Percentiles rank a stretch among this genome's conserved stretches.
These are phyloP conservation scores for Lamellibrachia satsuma DNA, from an alignment of 2,888 invertebrate species.

Conservation along the genomic window DNA sequence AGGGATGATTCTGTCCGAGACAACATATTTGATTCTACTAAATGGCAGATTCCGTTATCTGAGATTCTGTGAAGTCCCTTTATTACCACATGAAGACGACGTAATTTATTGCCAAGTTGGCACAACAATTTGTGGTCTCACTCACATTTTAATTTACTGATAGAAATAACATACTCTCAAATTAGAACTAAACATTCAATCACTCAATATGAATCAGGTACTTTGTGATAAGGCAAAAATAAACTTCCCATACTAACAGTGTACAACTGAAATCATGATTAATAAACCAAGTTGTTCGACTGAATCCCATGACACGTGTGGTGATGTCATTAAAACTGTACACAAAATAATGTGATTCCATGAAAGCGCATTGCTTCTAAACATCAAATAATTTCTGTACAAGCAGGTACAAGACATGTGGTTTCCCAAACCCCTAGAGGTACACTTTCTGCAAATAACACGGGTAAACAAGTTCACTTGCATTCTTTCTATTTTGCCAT, in stretches of 20 bases:
- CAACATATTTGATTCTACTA: too few species aligned
- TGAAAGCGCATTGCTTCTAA: background rate
- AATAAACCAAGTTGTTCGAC: background rate
- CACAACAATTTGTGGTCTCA: background rate
- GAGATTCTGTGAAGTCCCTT: too few species aligned
- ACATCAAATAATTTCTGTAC: background rate
- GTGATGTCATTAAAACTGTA: background rate
- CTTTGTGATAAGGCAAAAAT: background rate
- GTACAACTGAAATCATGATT: background rate
- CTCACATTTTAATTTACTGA: background rate
- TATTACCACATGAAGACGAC: background rate
- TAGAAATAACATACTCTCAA: background rate
- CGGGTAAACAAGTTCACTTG: background rate
- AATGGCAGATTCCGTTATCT: too few species aligned
- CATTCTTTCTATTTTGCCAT: background rate
- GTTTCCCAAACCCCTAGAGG: background rate
- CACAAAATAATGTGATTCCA: background rate
- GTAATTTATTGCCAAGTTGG: background rate
- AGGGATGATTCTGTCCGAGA: too few species aligned
- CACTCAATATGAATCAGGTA: background rate
- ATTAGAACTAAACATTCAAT: background rate
- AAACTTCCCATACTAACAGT: background rate
- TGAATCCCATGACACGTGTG: background rate
- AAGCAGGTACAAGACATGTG: background rate
- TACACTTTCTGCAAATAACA: background rate